phyloP scores from a whole-genome alignment of 2,888 invertebrate genomes.

The Frankliniella fusca region DNA sequence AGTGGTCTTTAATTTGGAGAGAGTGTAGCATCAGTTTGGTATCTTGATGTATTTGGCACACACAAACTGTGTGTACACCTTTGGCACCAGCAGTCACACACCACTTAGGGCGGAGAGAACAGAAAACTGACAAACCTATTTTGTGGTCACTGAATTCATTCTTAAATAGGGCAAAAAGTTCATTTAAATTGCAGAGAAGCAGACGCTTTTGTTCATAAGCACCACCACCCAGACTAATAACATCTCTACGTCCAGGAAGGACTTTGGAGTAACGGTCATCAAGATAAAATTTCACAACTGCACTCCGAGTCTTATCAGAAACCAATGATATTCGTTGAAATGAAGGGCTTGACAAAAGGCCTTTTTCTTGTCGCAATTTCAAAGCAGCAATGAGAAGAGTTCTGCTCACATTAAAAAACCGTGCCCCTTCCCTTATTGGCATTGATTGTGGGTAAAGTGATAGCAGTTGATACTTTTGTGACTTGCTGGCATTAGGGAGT shows the following conservation, averaged over 20 bases:
- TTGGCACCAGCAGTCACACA: conserved; percentile 2
- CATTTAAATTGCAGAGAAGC: background rate
- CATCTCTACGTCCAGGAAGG: background rate
- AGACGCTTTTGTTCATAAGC: background rate
- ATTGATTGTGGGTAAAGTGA: background rate
- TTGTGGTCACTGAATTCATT: background rate
- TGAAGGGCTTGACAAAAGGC: background rate
- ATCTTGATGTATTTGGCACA: background rate
- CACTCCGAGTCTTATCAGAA: background rate
- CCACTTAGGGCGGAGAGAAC: background rate
- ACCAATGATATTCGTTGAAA: background rate
- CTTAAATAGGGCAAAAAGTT: background rate
- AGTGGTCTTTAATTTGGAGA: background rate
- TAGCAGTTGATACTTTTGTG: background rate
- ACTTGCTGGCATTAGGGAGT: background rate
- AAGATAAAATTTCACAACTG: background rate
- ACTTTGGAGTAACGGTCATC: background rate
- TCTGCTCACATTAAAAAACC: background rate
- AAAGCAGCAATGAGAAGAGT: background rate
- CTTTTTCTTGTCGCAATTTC: background rate
- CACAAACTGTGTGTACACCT: conserved; percentile 27
- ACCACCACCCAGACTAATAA: background rate
- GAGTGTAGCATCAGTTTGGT: background rate
- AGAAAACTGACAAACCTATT: background rate
- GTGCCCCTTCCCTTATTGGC: background rate